Evolutionary conservation across 2,888 invertebrate genomes (phyloP).

Genomic region (Lymantria dispar): DNA sequence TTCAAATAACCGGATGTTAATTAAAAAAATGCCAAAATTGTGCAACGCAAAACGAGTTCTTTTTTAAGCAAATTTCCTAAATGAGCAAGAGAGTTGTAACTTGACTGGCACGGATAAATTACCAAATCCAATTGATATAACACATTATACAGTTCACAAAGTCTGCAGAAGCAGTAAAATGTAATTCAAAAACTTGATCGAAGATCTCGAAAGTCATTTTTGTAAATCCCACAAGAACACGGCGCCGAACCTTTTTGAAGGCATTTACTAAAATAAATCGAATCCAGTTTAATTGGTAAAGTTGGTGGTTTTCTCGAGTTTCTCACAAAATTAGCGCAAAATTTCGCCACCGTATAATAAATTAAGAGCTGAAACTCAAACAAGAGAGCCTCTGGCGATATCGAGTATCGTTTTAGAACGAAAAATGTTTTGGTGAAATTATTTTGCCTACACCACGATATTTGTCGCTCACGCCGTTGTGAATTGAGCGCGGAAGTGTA

Average conservation of each 20-base stretch:
- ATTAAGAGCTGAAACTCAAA: constrained; percentile 47
- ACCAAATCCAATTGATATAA: constrained; percentile 26
- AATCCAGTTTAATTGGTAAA: constrained; percentile 66
- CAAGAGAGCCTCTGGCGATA: constrained; percentile 33
- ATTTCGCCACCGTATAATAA: constrained; percentile 51
- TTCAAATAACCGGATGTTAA: too few species aligned
- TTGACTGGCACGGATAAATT: neutral
- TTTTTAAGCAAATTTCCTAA: too few species aligned
- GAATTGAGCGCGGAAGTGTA: neutral
- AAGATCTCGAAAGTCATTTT: constrained; percentile 44
- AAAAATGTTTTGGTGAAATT: constrained; percentile 38
- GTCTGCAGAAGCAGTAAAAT: constrained; percentile 31
- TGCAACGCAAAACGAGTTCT: too few species aligned
- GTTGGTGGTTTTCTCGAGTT: constrained; percentile 52
- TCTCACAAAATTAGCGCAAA: constrained; percentile 51
- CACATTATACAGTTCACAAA: constrained; percentile 25
- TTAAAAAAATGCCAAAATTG: too few species aligned
- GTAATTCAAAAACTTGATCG: constrained; percentile 46
- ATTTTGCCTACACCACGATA: constrained; percentile 16
- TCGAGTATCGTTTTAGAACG: constrained; percentile 32
- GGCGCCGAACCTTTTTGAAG: constrained; percentile 34
- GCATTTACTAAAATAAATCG: constrained; percentile 59
- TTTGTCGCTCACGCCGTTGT: constrained; percentile 2
- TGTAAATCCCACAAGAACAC: constrained; percentile 44
- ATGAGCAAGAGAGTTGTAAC: too few species aligned